Percentiles rank a stretch among this genome's conserved stretches.
Conservation (phyloP, 2,797 vertebrate species). For the Cryptoprocta ferox region DNA sequence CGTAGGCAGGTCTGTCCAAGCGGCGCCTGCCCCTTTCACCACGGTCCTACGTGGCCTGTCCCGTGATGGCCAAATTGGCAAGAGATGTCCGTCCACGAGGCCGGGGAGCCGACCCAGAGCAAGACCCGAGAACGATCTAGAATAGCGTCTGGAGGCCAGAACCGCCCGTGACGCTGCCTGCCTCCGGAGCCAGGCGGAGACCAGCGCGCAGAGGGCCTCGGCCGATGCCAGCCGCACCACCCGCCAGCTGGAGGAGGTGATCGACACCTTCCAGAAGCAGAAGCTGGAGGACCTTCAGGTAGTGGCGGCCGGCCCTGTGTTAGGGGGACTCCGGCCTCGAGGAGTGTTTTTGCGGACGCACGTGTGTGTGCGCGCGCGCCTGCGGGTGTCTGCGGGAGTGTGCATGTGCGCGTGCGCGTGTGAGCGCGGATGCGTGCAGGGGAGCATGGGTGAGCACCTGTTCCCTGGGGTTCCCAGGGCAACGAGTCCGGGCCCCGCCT, state of each 20-base stretch:
- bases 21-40: neutral
- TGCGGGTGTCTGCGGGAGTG: rapidly evolving
- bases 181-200: constrained; percentile 85
- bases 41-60: rapidly evolving
- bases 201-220: constrained; percentile 88
- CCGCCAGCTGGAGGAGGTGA: constrained; percentile 87
- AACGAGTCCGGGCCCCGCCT: neutral
- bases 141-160: neutral
- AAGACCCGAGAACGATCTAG: neutral
- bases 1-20: neutral
- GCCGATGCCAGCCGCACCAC: constrained; percentile 86
- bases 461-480: neutral
- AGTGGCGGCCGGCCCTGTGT: rapidly evolving
- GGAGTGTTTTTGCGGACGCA: neutral
- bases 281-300: constrained; percentile 91
- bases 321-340: rapidly evolving
- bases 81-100: neutral
- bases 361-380: too few relatives aligned
- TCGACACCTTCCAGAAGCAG: constrained; percentile 89
- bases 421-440: neutral
- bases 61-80: neutral
- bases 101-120: neutral
- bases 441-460: too few relatives aligned
- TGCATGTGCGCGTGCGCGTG: neutral
- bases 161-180: rapidly evolving